Conservation (phyloP, 2,888 invertebrate species). For the Drosophila borealis region DNA sequence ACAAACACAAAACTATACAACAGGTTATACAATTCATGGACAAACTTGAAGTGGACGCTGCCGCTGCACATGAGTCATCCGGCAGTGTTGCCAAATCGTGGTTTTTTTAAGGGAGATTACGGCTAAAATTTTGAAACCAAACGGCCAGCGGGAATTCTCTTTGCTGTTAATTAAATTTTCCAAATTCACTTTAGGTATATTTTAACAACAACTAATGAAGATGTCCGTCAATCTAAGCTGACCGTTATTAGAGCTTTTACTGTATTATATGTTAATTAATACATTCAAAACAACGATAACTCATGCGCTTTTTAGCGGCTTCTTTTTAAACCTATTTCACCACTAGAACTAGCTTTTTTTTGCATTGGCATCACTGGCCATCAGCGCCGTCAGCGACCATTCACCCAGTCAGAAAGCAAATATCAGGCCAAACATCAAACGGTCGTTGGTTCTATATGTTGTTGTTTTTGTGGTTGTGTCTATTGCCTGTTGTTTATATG, state of each 20-base stretch:
- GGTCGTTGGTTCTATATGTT: conserved; percentile 33
- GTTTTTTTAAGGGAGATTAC: background rate
- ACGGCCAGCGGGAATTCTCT: too few species aligned
- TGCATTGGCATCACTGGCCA: conserved; percentile 16
- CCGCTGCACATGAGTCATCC: conserved; percentile 49
- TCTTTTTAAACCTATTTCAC: too few species aligned
- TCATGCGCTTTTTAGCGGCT: background rate
- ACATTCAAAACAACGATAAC: background rate
- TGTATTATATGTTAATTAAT: background rate
- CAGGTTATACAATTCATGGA: conserved; percentile 79
- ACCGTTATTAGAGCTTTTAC: background rate
- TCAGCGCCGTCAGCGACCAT: conserved; percentile 32
- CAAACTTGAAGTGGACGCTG: conserved; percentile 61
- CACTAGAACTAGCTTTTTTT: conserved; percentile 2
- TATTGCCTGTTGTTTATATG: conserved; percentile 17
- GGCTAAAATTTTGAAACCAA: background rate
- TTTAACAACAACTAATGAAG: too few species aligned
- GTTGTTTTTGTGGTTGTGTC: conserved; percentile 18
- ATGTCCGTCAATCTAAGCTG: background rate
- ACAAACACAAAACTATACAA: conserved; percentile 67
- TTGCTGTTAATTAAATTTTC: background rate
- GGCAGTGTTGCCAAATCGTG: background rate
- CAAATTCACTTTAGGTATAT: too few species aligned
- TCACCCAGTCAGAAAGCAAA: conserved; percentile 43
- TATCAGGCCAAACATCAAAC: conserved; percentile 36